phyloP scores from a whole-genome alignment of 2,113 vertebrate species.

The Hypanus sabinus region DNA sequence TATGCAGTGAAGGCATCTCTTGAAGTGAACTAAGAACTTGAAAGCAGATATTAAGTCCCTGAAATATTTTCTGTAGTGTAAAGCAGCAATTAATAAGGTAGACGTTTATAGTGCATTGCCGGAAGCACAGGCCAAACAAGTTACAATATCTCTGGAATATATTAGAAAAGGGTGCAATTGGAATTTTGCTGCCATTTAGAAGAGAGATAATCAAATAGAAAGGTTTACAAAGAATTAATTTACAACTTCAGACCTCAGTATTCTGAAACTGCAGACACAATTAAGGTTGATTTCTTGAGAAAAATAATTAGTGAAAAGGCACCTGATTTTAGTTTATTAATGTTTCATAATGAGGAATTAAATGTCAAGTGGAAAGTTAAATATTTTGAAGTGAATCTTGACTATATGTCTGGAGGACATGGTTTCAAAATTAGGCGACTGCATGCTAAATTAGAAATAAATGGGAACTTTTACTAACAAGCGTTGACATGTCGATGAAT shows the following conservation, averaged over 20 bases:
- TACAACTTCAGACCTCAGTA: not conserved
- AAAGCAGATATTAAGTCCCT: not conserved
- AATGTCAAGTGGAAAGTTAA: not conserved
- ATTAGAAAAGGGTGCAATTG: not conserved
- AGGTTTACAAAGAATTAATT: not conserved
- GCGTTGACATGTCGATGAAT: not conserved
- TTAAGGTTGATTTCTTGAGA: not conserved
- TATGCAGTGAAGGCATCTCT: not conserved
- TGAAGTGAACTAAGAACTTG: not conserved
- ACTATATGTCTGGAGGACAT: not conserved
- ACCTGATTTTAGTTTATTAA: not conserved
- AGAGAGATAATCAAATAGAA: not conserved
- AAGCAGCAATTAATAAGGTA: conserved; percentile 14
- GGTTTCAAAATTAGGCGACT: not conserved
- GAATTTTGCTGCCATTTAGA: not conserved
- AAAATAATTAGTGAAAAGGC: not conserved
- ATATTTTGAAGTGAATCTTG: not conserved
- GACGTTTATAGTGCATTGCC: not conserved
- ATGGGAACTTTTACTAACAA: not conserved
- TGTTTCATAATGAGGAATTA: not conserved
- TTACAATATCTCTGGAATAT: not conserved
- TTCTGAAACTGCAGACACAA: not conserved
- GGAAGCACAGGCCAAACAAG: not conserved
- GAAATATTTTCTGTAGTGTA: not conserved
- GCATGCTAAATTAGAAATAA: not conserved